These are phyloP conservation scores for Bergia sp. DNA, from an alignment of 92 coral and sea anemone genomes.

Conservation along the genomic window DNA sequence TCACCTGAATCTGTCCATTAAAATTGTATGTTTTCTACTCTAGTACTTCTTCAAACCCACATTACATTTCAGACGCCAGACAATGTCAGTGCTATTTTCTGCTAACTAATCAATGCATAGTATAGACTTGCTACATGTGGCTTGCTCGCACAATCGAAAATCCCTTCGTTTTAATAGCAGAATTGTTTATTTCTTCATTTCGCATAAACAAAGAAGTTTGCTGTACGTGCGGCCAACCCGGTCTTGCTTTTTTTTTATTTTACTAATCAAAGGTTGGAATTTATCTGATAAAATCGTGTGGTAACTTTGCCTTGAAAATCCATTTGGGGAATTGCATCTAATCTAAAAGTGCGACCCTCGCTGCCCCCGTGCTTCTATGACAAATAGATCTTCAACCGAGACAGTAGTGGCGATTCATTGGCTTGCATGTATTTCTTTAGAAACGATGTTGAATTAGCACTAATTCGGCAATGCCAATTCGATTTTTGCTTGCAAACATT, in stretches of 20 bases:
- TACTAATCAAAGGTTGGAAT: background rate
- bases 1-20: background rate
- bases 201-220: too few species aligned
- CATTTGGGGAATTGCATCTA: background rate
- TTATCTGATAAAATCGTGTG: too few species aligned
- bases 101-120: too few species aligned
- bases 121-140: too few species aligned
- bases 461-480: background rate
- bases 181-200: too few species aligned
- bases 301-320: background rate
- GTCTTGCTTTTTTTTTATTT: too few species aligned
- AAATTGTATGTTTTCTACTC: background rate
- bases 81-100: background rate
- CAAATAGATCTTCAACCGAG: background rate
- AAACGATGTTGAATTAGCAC: background rate
- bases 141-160: too few species aligned
- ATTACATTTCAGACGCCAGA: background rate
- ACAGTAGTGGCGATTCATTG: background rate
- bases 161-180: too few species aligned
- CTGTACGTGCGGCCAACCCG: too few species aligned
- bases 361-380: background rate
- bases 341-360: background rate
- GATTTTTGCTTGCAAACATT: background rate
- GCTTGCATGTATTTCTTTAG: background rate
- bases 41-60: background rate